Base-by-base conservation (phyloP, 2,888 invertebrate genomes). In the Platypus cylindrus region DNA sequence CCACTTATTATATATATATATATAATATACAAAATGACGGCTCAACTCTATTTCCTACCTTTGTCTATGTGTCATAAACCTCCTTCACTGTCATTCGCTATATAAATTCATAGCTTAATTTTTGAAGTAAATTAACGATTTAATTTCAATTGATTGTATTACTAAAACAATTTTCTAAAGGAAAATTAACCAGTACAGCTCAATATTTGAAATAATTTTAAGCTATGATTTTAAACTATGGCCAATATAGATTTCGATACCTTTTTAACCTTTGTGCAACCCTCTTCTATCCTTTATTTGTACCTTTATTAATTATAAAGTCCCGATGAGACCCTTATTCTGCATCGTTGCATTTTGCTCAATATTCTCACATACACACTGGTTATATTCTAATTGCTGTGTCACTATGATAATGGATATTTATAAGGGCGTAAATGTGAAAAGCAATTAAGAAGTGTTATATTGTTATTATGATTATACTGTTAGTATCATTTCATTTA, bases 11-110 rank as follows among this genome's bases (percentile, higher is more conserved):
- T n/a, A n/a, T n/a, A n/a, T n/a, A n/a, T n/a, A n/a, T n/a, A n/a
- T n/a, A n/a, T n/a, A n/a, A n/a, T n/a, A 28, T 30, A 36, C 46
- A 45, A 50, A 50, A 52, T 56, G 60, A 60, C 61, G 62, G 63
- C 63, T 63, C 61, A 62, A 40, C 61, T 61, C 59, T 59, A 59
- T 52, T 44, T 53, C 59, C 70, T 75, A 76, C 74, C 73, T 71
- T 74, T 79, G 78, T 79, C 78, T 79, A 74, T 78, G 79, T 80
- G 78, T 75, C 78, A 78, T 77, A 75, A 75, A 76, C 56, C 56
- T 49, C 49, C 43, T 34, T 31, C 25, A 26, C 38, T 23, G 36
- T 13, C n/a, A 22, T 25, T 28, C 32, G 26, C 18, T n/a, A n/a
- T n/a, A n/a, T n/a, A n/a, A n/a, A n/a, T n/a, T n/a, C n/a, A n/a